A percentile compares a stretch with the other conserved stretches of the same genome.
phyloP scores from a whole-genome alignment of 2,113 vertebrate species.

The Salminus brasiliensis region DNA sequence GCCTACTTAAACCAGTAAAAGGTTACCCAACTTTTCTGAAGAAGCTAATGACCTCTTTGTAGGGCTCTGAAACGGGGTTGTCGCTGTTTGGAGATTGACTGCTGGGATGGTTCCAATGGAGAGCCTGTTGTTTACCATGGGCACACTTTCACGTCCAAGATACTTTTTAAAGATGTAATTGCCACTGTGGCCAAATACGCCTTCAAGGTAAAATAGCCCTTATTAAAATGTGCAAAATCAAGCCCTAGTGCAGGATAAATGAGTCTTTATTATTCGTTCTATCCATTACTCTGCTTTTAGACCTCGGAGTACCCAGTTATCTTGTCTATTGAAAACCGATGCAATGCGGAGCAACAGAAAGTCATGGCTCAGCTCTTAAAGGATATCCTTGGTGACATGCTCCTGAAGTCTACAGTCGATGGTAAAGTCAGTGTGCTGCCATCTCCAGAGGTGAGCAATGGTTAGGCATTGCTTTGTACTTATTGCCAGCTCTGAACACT shows the following conservation, averaged over 20 bases:
- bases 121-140: constrained; percentile 95
- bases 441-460: constrained; percentile 83
- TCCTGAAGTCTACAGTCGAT: constrained; percentile 76
- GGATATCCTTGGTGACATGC: constrained; percentile 82
- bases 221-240: neutral
- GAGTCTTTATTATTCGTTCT: neutral
- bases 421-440: constrained; percentile 77
- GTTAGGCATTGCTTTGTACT: neutral
- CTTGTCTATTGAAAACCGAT: constrained; percentile 92
- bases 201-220: constrained; percentile 81
- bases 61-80: constrained; percentile 90
- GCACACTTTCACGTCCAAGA: constrained; percentile 93
- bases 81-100: constrained; percentile 93
- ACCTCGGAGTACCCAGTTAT: constrained; percentile 87
- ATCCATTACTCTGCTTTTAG: constrained; percentile 62
- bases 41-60: neutral
- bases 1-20: neutral
- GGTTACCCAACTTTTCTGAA: neutral
- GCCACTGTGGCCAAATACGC: constrained; percentile 86
- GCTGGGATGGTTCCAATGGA: constrained; percentile 90
- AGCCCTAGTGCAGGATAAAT: neutral
- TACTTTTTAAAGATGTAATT: constrained; percentile 90
- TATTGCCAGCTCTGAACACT: neutral
- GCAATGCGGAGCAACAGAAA: constrained; percentile 87
- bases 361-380: constrained; percentile 81